These are phyloP conservation scores for Antennarius maculatus DNA, from an alignment of 2,797 vertebrate species.

Conservation along the genomic window DNA sequence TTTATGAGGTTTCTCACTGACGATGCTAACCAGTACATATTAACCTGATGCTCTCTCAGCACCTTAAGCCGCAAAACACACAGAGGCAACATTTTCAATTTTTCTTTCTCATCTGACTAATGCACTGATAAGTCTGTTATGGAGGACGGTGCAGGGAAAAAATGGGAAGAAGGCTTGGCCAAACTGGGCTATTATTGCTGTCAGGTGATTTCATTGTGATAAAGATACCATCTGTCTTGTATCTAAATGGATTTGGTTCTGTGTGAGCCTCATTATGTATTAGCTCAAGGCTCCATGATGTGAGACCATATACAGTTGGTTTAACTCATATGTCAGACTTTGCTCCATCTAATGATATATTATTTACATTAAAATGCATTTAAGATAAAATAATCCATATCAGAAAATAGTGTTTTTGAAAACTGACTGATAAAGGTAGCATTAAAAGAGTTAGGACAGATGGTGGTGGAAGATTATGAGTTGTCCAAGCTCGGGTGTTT, in stretches of 20 bases:
- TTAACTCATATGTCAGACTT: constrained; percentile 10
- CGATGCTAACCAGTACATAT: constrained; percentile 69
- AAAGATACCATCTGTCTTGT: constrained; percentile 54
- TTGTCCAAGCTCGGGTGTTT: no score
- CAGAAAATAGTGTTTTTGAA: constrained; percentile 11
- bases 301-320: constrained; percentile 43
- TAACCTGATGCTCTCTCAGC: constrained; percentile 66
- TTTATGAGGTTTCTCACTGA: constrained; percentile 67
- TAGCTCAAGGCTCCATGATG: constrained; percentile 47
- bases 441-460: background rate
- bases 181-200: constrained; percentile 43
- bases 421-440: background rate
- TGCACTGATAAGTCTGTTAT: constrained; percentile 52
- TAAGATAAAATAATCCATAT: background rate
- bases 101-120: constrained; percentile 50
- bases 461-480: no score
- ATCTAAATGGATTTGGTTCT: constrained; percentile 50
- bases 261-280: constrained; percentile 37
- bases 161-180: constrained; percentile 44
- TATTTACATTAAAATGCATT: no score
- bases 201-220: constrained; percentile 57
- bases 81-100: constrained; percentile 49
- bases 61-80: constrained; percentile 59
- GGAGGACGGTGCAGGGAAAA: constrained; percentile 32
- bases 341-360: no score